phyloP scores from a whole-genome alignment of 64 coral and sea anemone species.

The Porites australiensis region DNA sequence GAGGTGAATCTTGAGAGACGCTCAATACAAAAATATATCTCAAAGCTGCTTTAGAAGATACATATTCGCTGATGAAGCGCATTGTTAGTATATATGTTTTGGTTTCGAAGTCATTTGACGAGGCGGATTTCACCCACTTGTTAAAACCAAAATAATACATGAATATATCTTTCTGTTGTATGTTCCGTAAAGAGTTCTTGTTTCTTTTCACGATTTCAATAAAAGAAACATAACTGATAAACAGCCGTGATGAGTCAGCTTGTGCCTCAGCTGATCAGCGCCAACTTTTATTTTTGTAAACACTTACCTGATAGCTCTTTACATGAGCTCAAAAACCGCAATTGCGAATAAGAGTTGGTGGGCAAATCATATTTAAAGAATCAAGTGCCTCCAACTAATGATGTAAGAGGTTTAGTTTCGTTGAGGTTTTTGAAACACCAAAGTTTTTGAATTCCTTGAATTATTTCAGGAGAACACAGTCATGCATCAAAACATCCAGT shows the following conservation, averaged over 20 bases:
- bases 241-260: background rate
- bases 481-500: background rate
- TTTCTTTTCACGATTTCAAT: background rate
- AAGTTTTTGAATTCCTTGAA: constrained; percentile 35
- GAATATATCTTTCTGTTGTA: background rate
- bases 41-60: background rate
- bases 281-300: constrained; percentile 20
- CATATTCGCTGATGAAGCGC: background rate
- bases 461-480: constrained; percentile 4
- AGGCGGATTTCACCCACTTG: background rate
- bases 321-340: constrained; percentile 46
- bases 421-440: background rate
- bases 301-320: constrained; percentile 33
- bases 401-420: constrained; percentile 43
- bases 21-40: background rate
- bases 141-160: background rate
- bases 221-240: background rate
- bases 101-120: background rate
- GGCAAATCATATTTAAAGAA: constrained; percentile 47
- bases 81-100: background rate
- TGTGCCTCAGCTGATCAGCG: constrained; percentile 14
- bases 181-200: background rate
- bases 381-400: constrained; percentile 40
- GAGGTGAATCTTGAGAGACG: constrained; percentile 2
- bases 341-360: constrained; percentile 33